phyloP scores from a whole-genome alignment of 2,113 vertebrate species.

The Pontoporia blainvillei region DNA sequence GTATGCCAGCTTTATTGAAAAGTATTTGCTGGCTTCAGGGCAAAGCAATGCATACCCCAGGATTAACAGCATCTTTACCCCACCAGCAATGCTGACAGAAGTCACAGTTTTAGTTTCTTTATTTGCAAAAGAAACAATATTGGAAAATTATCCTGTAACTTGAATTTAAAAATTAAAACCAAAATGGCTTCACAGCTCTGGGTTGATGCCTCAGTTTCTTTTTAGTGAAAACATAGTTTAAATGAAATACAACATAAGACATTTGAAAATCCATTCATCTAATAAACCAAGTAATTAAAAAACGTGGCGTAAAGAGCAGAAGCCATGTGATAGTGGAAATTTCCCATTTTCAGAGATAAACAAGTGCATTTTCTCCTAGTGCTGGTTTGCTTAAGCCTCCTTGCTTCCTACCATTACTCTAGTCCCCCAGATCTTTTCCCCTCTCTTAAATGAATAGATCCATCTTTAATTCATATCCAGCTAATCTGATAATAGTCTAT shows the following conservation, averaged over 20 bases:
- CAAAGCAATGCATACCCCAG: not conserved
- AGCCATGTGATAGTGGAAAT: not conserved
- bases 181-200: not conserved
- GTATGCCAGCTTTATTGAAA: not conserved
- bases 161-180: slow-evolving; percentile 15
- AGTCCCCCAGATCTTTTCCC: not conserved
- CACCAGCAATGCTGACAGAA: not conserved
- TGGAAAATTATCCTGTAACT: not conserved
- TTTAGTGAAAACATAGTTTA: not conserved
- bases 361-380: not conserved
- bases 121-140: not conserved
- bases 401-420: not conserved
- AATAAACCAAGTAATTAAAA: not conserved
- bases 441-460: not conserved
- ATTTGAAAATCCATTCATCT: not conserved
- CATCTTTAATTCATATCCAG: not conserved
- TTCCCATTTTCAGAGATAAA: not conserved
- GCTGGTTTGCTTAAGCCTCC: not conserved
- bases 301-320: not conserved
- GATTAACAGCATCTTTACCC: not conserved
- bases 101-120: not conserved
- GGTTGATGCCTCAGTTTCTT: not conserved
- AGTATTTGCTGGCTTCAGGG: not conserved
- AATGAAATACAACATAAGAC: not conserved
- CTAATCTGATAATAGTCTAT: not conserved